phyloP scores from a whole-genome alignment of 2,797 vertebrate species.

The Phataginus tetradactyla region DNA sequence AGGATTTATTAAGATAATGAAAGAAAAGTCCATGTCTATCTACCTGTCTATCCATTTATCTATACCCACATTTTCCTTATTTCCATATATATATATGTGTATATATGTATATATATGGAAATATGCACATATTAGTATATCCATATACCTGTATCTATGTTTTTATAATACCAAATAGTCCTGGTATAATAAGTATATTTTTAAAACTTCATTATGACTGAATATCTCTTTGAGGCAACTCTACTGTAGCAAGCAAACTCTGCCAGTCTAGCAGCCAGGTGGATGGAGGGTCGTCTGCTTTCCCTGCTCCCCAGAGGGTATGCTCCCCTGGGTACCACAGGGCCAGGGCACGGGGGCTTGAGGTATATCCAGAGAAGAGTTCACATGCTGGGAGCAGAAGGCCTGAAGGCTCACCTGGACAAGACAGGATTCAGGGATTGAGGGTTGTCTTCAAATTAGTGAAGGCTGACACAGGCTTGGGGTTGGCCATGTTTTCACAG shows the following conservation, averaged over 20 bases:
- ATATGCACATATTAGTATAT: no score
- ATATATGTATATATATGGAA: background rate
- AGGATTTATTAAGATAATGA: background rate
- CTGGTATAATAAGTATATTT: background rate
- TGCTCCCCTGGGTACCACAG: background rate
- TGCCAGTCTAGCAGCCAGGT: accelerated
- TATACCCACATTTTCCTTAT: background rate
- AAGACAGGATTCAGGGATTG: accelerated
- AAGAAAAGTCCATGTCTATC: background rate
- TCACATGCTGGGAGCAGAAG: background rate
- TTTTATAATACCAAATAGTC: background rate
- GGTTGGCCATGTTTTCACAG: accelerated
- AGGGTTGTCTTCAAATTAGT: accelerated
- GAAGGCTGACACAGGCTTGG: background rate
- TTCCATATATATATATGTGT: background rate
- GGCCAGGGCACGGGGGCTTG: accelerated
- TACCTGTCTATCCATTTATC: background rate
- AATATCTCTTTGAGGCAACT: background rate
- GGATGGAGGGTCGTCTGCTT: no score
- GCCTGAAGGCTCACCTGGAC: background rate
- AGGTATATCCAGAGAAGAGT: accelerated
- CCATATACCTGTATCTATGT: background rate
- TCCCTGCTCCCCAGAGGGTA: background rate
- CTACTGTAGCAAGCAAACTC: background rate
- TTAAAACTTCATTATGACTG: background rate